Evolutionary conservation across 2,888 invertebrate genomes (phyloP), one percentile per base, ranked within the genome.

Genomic region (Drepana falcataria): DNA sequence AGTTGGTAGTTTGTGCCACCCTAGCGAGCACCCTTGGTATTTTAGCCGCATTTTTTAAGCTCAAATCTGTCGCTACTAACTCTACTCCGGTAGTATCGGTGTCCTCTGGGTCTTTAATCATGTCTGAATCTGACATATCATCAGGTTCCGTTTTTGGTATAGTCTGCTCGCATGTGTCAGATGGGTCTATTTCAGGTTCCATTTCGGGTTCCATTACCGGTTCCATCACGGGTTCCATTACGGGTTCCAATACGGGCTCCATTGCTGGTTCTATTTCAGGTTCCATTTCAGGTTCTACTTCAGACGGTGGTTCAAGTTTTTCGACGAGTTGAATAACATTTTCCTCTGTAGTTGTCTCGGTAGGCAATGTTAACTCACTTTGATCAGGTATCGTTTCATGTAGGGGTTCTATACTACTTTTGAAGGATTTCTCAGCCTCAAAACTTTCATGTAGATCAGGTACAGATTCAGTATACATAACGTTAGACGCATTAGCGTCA

Each of bases 21-120:
- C 68, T 77, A 4, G 74, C 71, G 7, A 71, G 70, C 21, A 67
- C 59, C 40, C 64, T 57, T 34, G 61, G 59, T 47, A 71, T 82
- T 75, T 91, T 71, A 9, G 80, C 77, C 1, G 71, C 59, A 60
- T 72, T 73, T 77, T 86, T 91, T 72, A 91, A 77, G 70, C 92
- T 92, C 65, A 94, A 74, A 79, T 94, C 93, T 7, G 93, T 93
- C 3, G 93, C 93, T 56, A 87, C 81, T 54, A 91, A 78, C 55
- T 92, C 91, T 49, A 90, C 91, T 61, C 71, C 69, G 41, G 71
- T 9, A 66, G 55, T n/a, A 75, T 72, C 55, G 2, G n/a, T n/a
- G 21, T 57, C 53, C 6, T 55, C 48, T 34, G 48, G 34, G 6
- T 59, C 55, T 56, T 49, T 59, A 21, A 3, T 9, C 7, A 9